A percentile compares a stretch with the other conserved stretches of the same genome.
Conservation (phyloP, 2,797 vertebrate species). For the Cossypha dichroa region DNA sequence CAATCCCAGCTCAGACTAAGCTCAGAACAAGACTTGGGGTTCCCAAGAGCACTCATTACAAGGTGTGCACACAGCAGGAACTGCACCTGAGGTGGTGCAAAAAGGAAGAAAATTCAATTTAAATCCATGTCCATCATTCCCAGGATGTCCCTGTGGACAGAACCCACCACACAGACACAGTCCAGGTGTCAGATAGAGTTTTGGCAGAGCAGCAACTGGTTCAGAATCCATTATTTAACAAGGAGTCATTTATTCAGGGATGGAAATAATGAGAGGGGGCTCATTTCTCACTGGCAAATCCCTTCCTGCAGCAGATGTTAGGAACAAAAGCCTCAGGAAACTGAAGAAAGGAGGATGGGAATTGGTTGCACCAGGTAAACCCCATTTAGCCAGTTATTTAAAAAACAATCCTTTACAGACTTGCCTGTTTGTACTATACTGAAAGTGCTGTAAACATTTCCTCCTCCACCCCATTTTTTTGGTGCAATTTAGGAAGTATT, state of each 20-base stretch:
- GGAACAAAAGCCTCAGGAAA: not conserved
- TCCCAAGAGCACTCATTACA: rapidly evolving
- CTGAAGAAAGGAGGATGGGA: not conserved
- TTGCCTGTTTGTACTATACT: not conserved
- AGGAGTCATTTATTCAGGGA: not conserved
- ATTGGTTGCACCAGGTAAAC: not conserved
- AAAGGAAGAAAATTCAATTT: not conserved
- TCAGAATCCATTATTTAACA: not conserved
- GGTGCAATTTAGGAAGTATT: not conserved
- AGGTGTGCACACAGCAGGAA: not conserved
- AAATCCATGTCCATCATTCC: rapidly evolving
- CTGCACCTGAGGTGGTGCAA: not conserved
- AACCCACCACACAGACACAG: not conserved
- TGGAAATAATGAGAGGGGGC: not conserved
- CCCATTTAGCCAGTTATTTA: not conserved
- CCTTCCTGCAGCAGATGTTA: not conserved
- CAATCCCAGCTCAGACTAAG: not conserved
- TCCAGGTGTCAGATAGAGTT: not conserved
- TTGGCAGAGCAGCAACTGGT: not conserved
- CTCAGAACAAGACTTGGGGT: not conserved
- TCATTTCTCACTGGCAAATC: not conserved
- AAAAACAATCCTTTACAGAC: not conserved
- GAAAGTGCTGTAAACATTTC: not conserved
- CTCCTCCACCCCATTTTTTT: not conserved
- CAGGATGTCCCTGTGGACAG: not conserved